Conservation (phyloP, 2,797 vertebrate species). For the Mionectes olivaceus region DNA sequence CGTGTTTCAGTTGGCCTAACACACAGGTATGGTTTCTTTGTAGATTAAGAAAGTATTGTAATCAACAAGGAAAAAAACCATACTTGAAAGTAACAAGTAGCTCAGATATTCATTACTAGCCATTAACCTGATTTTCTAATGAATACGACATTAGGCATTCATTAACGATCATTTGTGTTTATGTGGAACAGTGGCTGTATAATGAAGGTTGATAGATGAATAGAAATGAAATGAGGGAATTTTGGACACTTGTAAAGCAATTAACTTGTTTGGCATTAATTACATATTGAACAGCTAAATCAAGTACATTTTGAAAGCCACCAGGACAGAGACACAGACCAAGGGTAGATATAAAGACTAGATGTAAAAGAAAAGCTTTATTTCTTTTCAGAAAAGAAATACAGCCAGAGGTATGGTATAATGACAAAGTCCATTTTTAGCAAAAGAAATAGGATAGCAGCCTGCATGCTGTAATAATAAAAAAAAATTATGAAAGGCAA, state of each 20-base stretch:
- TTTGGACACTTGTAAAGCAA: slow-evolving; percentile 84
- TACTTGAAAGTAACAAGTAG: slow-evolving; percentile 73
- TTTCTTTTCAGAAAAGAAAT: slow-evolving; percentile 75
- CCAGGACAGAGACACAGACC: slow-evolving; percentile 73
- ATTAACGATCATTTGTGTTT: slow-evolving; percentile 84
- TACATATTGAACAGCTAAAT: slow-evolving; percentile 88
- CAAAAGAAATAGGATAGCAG: slow-evolving; percentile 63
- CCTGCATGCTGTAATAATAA: slow-evolving; percentile 60
- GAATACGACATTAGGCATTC: slow-evolving; percentile 84
- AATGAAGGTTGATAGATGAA: slow-evolving; percentile 85
- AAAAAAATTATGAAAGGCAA: slow-evolving; percentile 66
- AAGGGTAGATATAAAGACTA: slow-evolving; percentile 77
- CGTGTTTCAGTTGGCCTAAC: slow-evolving; percentile 41
- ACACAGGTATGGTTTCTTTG: slow-evolving; percentile 74
- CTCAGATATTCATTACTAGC: slow-evolving; percentile 77
- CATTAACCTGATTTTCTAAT: slow-evolving; percentile 86
- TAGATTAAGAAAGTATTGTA: slow-evolving; percentile 68
- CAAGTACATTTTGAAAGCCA: slow-evolving; percentile 85
- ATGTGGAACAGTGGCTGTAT: slow-evolving; percentile 80
- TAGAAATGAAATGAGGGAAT: slow-evolving; percentile 84
- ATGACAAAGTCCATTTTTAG: slow-evolving; percentile 67
- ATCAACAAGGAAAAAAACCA: slow-evolving; percentile 34
- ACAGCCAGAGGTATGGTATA: slow-evolving; percentile 70
- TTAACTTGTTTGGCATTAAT: slow-evolving; percentile 89
- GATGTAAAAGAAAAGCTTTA: slow-evolving; percentile 68